Base-by-base conservation (phyloP, 2,113 vertebrate species). In the Nyctereutes procyonoides region DNA sequence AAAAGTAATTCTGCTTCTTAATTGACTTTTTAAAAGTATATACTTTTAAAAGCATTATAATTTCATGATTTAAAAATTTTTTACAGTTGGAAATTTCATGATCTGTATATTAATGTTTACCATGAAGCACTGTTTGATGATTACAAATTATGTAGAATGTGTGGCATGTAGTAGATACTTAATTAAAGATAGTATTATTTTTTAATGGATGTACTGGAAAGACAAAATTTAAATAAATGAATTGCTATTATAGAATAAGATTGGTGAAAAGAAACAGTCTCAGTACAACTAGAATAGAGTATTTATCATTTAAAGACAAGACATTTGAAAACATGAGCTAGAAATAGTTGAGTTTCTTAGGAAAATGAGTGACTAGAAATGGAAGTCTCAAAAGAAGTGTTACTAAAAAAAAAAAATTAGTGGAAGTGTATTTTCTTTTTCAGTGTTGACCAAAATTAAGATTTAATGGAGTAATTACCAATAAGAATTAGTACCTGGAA, bases 391-490 rank as follows among this genome's bases (percentile, higher is more conserved):
- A 86, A 96, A 96, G 48, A 89, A 14, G 3, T 92, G 22, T 87
- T 87, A 83, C 0, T 62, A 73, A 30, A 76, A 32, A n/a, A 62
- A 91, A 95, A 53, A 74, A 17, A 63, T 63, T 74, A 94, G 60
- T 79, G 16, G 24, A 91, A 80, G 5, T 55, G 0, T 83, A 63
- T 62, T 94, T 91, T 67, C 16, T 38, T 63, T 86, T 58, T 83
- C 32, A 92, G 20, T 81, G 17, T 94, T 93, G 71, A 94, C 32
- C 71, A 28, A 12, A 95, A 90, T 79, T 95, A 90, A 73, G n/a
- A n/a, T 63, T 82, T 96, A 97, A 92, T 58, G 8, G 4, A 65
- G 9, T 88, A 87, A 93, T 55, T 67, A 97, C 84, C 53, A 88
- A 88, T 0, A 67, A 38, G 35, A 94, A 88, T 88, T 94, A 67